Evolutionary conservation across 2,888 invertebrate species (phyloP).

Genomic region (Polia nebulosa): DNA sequence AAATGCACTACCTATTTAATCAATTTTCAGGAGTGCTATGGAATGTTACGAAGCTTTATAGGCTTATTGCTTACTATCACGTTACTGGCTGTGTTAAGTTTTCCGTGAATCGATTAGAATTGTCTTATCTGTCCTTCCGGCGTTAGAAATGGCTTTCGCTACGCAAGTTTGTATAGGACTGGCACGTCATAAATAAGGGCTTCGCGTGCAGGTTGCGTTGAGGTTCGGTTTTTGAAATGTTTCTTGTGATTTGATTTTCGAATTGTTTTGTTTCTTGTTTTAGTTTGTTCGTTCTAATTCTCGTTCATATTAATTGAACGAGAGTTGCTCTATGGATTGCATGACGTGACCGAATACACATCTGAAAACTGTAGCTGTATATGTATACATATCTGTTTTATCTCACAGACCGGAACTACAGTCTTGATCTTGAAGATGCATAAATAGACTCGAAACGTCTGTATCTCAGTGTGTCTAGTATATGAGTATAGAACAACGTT

Average conservation of each 20-base stretch:
- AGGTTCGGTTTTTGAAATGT: conserved; percentile 39
- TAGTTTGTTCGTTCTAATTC: not conserved
- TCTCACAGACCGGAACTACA: conserved; percentile 29
- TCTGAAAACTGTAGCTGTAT: conserved; percentile 11
- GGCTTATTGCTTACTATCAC: conserved; percentile 69
- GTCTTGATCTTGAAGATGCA: conserved; percentile 42
- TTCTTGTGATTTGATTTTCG: conserved; percentile 30
- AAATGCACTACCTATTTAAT: conserved; percentile 84
- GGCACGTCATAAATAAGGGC: conserved; percentile 60
- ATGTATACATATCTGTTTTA: conserved; percentile 25
- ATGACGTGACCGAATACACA: conserved; percentile 6
- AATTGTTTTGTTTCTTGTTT: conserved; percentile 31
- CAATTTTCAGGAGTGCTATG: conserved; percentile 84
- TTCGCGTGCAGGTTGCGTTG: conserved; percentile 55
- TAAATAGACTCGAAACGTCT: conserved; percentile 27
- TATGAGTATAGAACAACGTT: not conserved
- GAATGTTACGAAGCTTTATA: conserved; percentile 74
- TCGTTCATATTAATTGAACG: not conserved
- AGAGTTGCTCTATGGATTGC: too few relatives aligned
- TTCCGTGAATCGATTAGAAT: conserved; percentile 69
- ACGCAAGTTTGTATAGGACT: conserved; percentile 52
- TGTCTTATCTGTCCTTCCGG: conserved; percentile 61
- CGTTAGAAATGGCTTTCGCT: conserved; percentile 61
- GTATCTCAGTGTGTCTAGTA: not conserved
- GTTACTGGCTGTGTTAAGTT: conserved; percentile 68